Percentiles rank a stretch among this genome's conserved stretches.
These are phyloP conservation scores for Cherax quadricarinatus DNA, from an alignment of 1,140 invertebrate species.

Conservation along the genomic window DNA sequence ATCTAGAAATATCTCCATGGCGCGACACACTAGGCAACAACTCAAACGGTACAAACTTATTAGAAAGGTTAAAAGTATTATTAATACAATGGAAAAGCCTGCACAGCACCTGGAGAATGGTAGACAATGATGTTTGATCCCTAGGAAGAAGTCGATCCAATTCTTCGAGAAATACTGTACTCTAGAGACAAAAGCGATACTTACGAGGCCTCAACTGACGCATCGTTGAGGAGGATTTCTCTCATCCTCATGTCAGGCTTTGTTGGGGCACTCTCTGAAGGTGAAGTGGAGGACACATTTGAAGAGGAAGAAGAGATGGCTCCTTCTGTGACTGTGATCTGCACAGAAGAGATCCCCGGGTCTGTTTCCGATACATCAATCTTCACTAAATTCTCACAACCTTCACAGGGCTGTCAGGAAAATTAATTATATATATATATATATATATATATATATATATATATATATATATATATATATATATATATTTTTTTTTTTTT, in stretches of 20 bases:
- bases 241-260: constrained; percentile 77
- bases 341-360: constrained; percentile 78
- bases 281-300: constrained; percentile 16
- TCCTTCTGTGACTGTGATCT: constrained; percentile 76
- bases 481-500: no score
- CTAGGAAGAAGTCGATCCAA: no score
- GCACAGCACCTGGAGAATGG: no score
- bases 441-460: background rate
- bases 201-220: constrained; percentile 80
- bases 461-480: background rate
- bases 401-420: constrained; percentile 53
- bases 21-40: no score
- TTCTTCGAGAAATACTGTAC: no score
- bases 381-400: constrained; percentile 73
- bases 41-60: no score
- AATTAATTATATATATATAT: background rate
- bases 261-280: constrained; percentile 68
- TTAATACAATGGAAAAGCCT: no score
- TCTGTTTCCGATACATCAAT: constrained; percentile 76
- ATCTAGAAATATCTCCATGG: no score
- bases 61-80: no score
- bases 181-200: constrained; percentile 67
- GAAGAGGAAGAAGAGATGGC: constrained; percentile 50
- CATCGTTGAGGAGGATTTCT: constrained; percentile 78
- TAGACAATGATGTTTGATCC: no score